Evolutionary conservation across 1,140 invertebrate genomes (phyloP).

Genomic region (Drosophila triauraria): DNA sequence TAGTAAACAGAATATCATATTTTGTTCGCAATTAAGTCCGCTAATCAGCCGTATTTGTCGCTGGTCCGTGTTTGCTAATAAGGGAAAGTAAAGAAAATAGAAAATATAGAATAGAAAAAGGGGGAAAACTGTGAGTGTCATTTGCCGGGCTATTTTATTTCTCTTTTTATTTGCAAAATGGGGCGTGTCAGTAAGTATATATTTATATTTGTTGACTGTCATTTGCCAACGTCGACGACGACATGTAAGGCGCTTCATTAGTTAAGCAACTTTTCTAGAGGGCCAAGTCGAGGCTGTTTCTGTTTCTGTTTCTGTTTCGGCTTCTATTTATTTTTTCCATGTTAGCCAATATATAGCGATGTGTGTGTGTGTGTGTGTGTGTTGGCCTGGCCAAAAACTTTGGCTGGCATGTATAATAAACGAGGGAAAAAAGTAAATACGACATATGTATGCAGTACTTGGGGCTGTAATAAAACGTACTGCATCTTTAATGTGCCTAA

Average conservation of each 20-base stretch:
- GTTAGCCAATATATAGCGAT: conserved; percentile 28
- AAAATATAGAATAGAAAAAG: neutral
- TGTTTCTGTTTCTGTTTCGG: neutral
- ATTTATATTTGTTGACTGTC: conserved; percentile 29
- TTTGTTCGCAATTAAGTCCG: conserved; percentile 8
- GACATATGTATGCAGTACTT: conserved; percentile 26
- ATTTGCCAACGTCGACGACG: conserved; percentile 1
- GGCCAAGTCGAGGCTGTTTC: neutral
- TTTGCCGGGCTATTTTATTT: conserved; percentile 20
- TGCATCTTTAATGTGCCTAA: conserved; percentile 44
- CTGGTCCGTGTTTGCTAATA: conserved; percentile 4
- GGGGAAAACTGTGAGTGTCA: conserved; percentile 6
- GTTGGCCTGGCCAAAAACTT: conserved; percentile 27
- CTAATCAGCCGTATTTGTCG: conserved; percentile 15
- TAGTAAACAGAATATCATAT: neutral
- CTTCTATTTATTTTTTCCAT: conserved; percentile 31
- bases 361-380: neutral
- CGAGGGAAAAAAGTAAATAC: conserved; percentile 22
- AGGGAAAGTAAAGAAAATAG: neutral
- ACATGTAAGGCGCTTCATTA: conserved; percentile 41
- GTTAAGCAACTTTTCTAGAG: conserved; percentile 41
- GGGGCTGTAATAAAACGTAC: conserved; percentile 30
- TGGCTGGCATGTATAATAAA: conserved; percentile 36
- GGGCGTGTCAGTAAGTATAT: conserved; percentile 8
- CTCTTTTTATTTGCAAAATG: conserved; percentile 31